phyloP scores from a whole-genome alignment of 2,113 vertebrate species.

The Colistium nudipinnis region DNA sequence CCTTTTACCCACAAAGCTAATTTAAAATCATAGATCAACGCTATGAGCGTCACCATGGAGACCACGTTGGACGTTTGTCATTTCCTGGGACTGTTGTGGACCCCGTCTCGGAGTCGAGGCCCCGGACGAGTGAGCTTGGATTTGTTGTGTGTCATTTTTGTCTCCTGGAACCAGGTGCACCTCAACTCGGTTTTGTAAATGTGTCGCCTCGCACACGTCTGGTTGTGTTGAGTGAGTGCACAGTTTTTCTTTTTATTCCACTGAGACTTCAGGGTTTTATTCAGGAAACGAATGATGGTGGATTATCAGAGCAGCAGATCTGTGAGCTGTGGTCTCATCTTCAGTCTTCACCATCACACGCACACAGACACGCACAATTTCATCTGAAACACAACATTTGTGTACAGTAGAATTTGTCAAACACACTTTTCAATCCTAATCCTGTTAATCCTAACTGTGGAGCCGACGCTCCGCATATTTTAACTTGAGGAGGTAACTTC shows the following conservation, averaged over 20 bases:
- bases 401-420: too few species aligned
- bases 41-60: neutral
- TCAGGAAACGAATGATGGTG: neutral
- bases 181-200: constrained; percentile 1
- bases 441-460: too few species aligned
- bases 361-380: too few species aligned
- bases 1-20: neutral
- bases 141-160: neutral
- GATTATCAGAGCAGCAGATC: neutral
- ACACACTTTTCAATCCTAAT: too few species aligned
- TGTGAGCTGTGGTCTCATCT: neutral
- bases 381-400: too few species aligned
- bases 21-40: neutral
- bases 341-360: too few species aligned
- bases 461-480: too few species aligned
- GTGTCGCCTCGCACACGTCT: neutral
- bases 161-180: constrained; percentile 10
- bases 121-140: neutral
- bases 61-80: neutral
- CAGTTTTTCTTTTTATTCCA: neutral
- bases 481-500: too few species aligned
- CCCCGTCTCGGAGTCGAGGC: neutral
- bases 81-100: neutral
- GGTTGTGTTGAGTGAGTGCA: neutral
- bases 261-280: constrained; percentile 3